phyloP scores from a whole-genome alignment of 2,888 invertebrate species.

The Sicus ferrugineus region DNA sequence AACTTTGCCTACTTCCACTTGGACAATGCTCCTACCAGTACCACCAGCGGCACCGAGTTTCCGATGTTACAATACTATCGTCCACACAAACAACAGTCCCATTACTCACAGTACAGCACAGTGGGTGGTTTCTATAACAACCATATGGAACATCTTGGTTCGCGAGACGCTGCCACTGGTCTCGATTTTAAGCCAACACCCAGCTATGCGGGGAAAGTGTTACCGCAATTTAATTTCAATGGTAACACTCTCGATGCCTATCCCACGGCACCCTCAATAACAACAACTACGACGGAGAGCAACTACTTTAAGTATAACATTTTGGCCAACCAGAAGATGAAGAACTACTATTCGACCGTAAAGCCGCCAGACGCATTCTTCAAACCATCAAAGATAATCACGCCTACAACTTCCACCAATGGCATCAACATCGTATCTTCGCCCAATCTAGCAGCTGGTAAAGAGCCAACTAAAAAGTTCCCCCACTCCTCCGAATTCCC shows the following conservation, averaged over 20 bases:
- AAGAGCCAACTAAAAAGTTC: slow-evolving; percentile 34
- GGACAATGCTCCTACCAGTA: slow-evolving; percentile 50
- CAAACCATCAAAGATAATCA: slow-evolving; percentile 4
- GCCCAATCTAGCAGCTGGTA: slow-evolving; percentile 48
- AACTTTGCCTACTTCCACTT: slow-evolving; percentile 65
- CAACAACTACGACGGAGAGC: slow-evolving; percentile 55
- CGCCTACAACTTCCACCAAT: slow-evolving; percentile 42
- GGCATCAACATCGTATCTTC: slow-evolving; percentile 55
- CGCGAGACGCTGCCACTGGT: not conserved
- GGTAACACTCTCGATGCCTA: slow-evolving; percentile 32
- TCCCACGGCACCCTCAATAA: slow-evolving; percentile 27
- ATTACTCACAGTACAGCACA: slow-evolving; percentile 68
- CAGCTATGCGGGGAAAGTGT: slow-evolving; percentile 45
- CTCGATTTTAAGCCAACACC: slow-evolving; percentile 40
- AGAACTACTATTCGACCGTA: slow-evolving; percentile 51
- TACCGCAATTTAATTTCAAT: slow-evolving; percentile 59
- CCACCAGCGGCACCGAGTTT: slow-evolving; percentile 10
- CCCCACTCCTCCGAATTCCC: slow-evolving; percentile 46
- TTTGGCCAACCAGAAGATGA: slow-evolving; percentile 63
- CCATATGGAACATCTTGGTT: slow-evolving; percentile 30
- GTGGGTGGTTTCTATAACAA: slow-evolving; percentile 69
- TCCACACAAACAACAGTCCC: slow-evolving; percentile 55
- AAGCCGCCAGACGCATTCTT: slow-evolving; percentile 37
- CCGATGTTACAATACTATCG: slow-evolving; percentile 43
- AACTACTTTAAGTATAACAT: slow-evolving; percentile 63